These are phyloP conservation scores for Psophia crepitans DNA, from an alignment of 2,113 vertebrate species.

Conservation along the genomic window DNA sequence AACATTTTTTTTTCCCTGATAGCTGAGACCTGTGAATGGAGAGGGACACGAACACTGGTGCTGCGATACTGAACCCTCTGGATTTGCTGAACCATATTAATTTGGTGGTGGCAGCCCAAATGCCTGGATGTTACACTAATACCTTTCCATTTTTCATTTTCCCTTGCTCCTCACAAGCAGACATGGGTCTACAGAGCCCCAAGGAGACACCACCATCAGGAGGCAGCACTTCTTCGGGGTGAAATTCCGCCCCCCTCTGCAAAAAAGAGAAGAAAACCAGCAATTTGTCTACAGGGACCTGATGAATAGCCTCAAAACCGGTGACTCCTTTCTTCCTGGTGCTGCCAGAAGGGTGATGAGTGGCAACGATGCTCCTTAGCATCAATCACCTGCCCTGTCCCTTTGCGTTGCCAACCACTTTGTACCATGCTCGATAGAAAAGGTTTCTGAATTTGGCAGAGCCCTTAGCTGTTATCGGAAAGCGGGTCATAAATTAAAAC, in stretches of 20 bases:
- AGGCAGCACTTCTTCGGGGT: not conserved
- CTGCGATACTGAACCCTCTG: not conserved
- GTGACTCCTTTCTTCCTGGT: accelerated
- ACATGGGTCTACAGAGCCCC: not conserved
- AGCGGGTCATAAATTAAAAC: not conserved
- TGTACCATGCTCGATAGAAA: not conserved
- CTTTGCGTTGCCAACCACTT: not conserved
- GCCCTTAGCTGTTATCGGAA: not conserved
- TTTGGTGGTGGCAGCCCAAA: not conserved
- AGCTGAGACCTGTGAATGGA: not conserved
- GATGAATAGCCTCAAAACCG: accelerated
- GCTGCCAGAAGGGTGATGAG: not conserved
- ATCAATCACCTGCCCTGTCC: not conserved
- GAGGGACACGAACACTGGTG: not conserved
- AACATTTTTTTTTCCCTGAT: not conserved
- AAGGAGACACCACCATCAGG: too few species aligned
- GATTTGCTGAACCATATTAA: not conserved
- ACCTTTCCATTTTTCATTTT: not conserved
- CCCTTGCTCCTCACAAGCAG: accelerated
- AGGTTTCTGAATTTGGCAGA: not conserved
- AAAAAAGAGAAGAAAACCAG: not conserved
- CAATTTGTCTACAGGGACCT: not conserved
- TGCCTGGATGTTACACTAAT: not conserved
- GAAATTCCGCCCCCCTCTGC: not conserved
- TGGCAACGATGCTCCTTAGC: not conserved